Base-by-base conservation (phyloP, 2,888 invertebrate species). In the Tenthredo mesomela region DNA sequence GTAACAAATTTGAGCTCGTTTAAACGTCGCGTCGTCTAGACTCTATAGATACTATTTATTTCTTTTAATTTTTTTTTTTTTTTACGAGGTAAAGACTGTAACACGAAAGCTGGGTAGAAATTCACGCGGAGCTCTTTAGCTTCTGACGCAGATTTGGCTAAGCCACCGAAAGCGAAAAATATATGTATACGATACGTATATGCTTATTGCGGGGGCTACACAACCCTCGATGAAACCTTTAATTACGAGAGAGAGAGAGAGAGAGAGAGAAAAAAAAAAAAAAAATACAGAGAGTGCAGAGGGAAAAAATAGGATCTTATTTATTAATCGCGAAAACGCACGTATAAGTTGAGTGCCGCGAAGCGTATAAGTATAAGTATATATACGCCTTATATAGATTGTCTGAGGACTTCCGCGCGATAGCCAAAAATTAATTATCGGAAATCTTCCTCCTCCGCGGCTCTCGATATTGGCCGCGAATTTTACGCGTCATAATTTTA, bases 401-500 rank as follows among this genome's bases (percentile, higher is more conserved):
- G 67, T 67, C 25, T 33, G 25, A 0, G 33, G 67, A 18, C 33
- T 7, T 67, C 1, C 1, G 18, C 15, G 33, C 67, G 15, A 67
- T 67, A 15, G 25, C 18, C 4, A 33, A 33, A 67, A 67, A 67
- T 67, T 67, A 73, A 40, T 73, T 40, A 73, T 73, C 18, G 73
- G 40, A 43, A 73, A 73, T 73, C 67, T 67, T 67, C 5, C 33
- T 18, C 67, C 67, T 25, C 25, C 61, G n/a, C 61, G n/a, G 7
- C 1, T 54, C 54, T n/a, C n/a, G 54, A n/a, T 67, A 67, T 67
- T 18, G 67, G 67, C 67, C 67, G 7, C 33, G 33, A 67, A 67
- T 67, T 67, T 67, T 29, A 77, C 77, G 77, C 50, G 18, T 50
- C 7, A 77, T 77, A 77, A 77, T 77, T 77, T 77, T 77, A 77